phyloP scores from a whole-genome alignment of 1,140 invertebrate genomes.

The Caerostris darwini region DNA sequence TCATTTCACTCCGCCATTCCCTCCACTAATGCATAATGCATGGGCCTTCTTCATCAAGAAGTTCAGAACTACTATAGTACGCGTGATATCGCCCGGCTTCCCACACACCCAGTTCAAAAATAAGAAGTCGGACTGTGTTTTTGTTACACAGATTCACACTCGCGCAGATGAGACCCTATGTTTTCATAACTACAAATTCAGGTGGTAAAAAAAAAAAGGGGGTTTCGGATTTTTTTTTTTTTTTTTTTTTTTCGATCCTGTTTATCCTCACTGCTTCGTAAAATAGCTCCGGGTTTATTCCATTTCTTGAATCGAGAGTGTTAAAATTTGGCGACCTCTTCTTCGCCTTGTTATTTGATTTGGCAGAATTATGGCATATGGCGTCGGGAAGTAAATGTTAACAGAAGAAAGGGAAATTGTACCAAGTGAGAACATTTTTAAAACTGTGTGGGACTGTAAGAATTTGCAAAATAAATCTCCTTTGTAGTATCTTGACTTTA shows the following conservation, averaged over 20 bases:
- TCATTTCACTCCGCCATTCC: slow-evolving; percentile 44
- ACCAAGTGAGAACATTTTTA: too few relatives aligned
- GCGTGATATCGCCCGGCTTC: slow-evolving; percentile 17
- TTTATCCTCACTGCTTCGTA: background rate
- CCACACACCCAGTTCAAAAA: background rate
- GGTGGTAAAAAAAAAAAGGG: background rate
- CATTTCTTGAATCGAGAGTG: background rate
- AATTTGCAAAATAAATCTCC: too few relatives aligned
- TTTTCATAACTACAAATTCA: slow-evolving; percentile 22
- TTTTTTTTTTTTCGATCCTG: too few relatives aligned
- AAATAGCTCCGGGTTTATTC: background rate
- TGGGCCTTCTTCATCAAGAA: background rate
- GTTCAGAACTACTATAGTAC: background rate
- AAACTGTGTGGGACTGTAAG: too few relatives aligned
- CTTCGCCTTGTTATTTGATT: background rate
- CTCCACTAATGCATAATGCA: slow-evolving; percentile 37
- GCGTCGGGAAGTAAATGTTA: too few relatives aligned
- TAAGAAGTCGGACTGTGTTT: background rate
- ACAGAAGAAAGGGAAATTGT: too few relatives aligned
- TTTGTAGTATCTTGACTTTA: background rate
- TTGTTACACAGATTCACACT: background rate
- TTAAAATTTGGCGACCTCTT: background rate
- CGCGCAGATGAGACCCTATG: background rate
- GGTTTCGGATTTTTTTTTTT: background rate
- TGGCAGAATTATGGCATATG: background rate